phyloP scores from a whole-genome alignment of 2,888 invertebrate genomes.

The Lasiommata megera region DNA sequence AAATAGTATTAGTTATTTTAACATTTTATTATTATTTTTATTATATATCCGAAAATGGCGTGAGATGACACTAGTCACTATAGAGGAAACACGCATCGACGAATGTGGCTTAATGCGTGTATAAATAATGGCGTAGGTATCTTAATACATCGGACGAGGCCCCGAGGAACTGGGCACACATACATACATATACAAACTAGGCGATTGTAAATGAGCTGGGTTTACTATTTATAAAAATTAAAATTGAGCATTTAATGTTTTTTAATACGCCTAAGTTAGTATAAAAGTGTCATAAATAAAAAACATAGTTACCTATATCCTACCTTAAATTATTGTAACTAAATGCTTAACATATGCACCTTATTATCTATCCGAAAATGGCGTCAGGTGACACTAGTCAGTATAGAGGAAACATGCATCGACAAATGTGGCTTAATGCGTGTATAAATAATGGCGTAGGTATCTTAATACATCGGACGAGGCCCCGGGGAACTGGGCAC shows the following conservation, averaged over 20 bases:
- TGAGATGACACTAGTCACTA: neutral
- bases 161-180: constrained; percentile 56
- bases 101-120: constrained; percentile 18
- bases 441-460: constrained; percentile 18
- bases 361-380: neutral
- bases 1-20: no score
- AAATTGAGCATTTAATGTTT: no score
- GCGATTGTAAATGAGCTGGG: no score
- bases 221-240: no score
- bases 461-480: constrained; percentile 25
- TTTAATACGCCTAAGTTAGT: no score
- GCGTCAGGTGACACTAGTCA: neutral
- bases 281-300: no score
- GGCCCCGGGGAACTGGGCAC: constrained; percentile 55
- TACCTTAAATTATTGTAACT: no score
- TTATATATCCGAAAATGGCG: no score
- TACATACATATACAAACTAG: no score
- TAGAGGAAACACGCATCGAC: neutral
- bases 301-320: no score
- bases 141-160: constrained; percentile 29
- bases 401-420: neutral
- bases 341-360: no score
- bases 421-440: constrained; percentile 18
- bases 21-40: no score
- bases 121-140: constrained; percentile 21